Evolutionary conservation across 2,797 vertebrate genomes (phyloP).

Genomic region (Mus minutoides): DNA sequence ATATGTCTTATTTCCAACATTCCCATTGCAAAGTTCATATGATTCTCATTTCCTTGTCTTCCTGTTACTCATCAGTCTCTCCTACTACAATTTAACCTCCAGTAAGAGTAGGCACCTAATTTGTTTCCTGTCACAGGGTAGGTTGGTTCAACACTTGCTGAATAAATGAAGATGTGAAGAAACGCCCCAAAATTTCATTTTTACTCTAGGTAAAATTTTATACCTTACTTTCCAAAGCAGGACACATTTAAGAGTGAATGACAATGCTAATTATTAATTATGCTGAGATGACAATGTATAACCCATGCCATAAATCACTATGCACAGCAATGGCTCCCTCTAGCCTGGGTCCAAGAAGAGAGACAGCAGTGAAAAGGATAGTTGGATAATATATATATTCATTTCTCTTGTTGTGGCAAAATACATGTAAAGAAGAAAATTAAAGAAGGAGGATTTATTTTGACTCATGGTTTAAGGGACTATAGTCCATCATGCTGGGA

Average conservation of each 20-base stretch:
- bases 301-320: background rate
- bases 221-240: constrained; percentile 21
- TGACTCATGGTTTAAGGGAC: background rate
- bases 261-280: background rate
- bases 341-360: background rate
- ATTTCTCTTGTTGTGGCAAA: background rate
- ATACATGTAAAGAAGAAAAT: background rate
- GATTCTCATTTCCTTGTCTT: background rate
- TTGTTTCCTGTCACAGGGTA: background rate
- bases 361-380: background rate
- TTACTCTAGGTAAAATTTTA: background rate
- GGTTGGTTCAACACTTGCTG: background rate
- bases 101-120: background rate
- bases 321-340: background rate
- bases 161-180: background rate
- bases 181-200: background rate
- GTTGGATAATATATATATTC: background rate
- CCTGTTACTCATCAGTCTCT: background rate
- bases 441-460: background rate
- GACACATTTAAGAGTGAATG: background rate
- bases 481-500: background rate
- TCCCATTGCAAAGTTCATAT: background rate
- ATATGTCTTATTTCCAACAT: background rate
- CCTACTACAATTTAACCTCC: background rate
- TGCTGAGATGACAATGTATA: background rate